These are phyloP conservation scores for Corythornis madagascariensis DNA, from an alignment of 2,113 vertebrate species.

Conservation along the genomic window DNA sequence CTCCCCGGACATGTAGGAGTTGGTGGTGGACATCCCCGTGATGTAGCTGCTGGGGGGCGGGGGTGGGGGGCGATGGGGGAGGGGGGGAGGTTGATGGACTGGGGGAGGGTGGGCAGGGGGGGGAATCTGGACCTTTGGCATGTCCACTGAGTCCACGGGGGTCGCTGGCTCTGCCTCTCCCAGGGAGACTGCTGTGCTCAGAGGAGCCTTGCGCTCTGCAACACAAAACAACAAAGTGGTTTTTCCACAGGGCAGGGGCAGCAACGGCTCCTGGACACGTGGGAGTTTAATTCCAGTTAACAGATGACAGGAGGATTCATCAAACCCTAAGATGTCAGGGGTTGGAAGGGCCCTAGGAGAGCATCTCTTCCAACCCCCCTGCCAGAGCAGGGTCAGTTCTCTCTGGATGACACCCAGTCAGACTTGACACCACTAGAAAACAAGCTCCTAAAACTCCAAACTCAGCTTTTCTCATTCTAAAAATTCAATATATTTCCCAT, in stretches of 20 bases:
- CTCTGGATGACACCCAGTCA: not conserved
- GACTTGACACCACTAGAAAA: not conserved
- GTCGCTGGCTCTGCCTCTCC: constrained; percentile 78
- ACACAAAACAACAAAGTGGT: not conserved
- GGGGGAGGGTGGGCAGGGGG: constrained; percentile 88
- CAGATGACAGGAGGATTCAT: not conserved
- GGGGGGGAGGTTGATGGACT: constrained; percentile 89
- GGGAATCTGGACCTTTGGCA: constrained; percentile 86
- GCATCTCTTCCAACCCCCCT: too few species aligned
- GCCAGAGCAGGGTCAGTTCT: too few species aligned
- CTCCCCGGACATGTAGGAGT: constrained; percentile 97
- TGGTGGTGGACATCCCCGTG: constrained; percentile 92
- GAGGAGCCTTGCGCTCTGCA: constrained; percentile 87
- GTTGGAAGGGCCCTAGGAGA: too few species aligned
- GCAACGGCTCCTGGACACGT: not conserved
- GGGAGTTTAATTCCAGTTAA: not conserved
- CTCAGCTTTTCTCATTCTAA: not conserved
- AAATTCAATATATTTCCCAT: not conserved
- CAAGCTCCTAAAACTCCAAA: not conserved
- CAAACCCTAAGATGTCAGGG: too few species aligned
- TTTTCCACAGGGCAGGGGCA: not conserved
- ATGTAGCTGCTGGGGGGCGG: constrained; percentile 92
- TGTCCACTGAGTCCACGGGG: constrained; percentile 78
- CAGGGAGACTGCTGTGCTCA: constrained; percentile 77
- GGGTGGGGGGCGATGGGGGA: constrained; percentile 87